A percentile compares a stretch with the other conserved stretches of the same genome.
phyloP scores from a whole-genome alignment of 2,797 vertebrate species.

The Cyclura pinguis region DNA sequence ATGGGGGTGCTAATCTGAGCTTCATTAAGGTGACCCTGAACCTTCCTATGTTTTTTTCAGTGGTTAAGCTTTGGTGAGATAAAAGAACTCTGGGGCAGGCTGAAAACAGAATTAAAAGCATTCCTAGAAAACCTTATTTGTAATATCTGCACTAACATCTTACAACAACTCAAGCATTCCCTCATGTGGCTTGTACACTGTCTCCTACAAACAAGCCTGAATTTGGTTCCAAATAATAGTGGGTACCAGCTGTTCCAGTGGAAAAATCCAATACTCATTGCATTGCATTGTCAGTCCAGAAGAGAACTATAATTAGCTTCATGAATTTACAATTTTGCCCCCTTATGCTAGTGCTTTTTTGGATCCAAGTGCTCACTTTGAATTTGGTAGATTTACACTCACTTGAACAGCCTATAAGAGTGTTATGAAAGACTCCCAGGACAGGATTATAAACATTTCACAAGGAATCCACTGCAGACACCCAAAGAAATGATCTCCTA shows the following conservation, averaged over 20 bases:
- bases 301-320: slow-evolving; percentile 29
- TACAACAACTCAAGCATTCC: background rate
- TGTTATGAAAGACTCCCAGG: background rate
- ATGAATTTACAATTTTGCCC: slow-evolving; percentile 29
- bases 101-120: slow-evolving; percentile 20
- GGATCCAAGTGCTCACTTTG: background rate
- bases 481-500: background rate
- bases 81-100: background rate
- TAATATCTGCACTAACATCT: background rate
- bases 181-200: background rate
- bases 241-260: slow-evolving; percentile 24
- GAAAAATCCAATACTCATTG: slow-evolving; percentile 16
- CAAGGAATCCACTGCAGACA: background rate
- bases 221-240: slow-evolving; percentile 26
- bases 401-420: background rate
- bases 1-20: background rate
- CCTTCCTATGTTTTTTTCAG: slow-evolving; percentile 5
- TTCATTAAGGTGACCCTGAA: slow-evolving; percentile 7
- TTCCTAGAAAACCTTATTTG: background rate
- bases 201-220: slow-evolving; percentile 10
- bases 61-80: slow-evolving; percentile 2
- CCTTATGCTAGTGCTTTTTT: background rate
- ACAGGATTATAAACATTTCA: background rate
- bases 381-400: background rate
- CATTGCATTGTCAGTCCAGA: background rate